These are phyloP conservation scores for Gallinago undulata DNA, from an alignment of 2,113 vertebrate species.

Conservation along the genomic window DNA sequence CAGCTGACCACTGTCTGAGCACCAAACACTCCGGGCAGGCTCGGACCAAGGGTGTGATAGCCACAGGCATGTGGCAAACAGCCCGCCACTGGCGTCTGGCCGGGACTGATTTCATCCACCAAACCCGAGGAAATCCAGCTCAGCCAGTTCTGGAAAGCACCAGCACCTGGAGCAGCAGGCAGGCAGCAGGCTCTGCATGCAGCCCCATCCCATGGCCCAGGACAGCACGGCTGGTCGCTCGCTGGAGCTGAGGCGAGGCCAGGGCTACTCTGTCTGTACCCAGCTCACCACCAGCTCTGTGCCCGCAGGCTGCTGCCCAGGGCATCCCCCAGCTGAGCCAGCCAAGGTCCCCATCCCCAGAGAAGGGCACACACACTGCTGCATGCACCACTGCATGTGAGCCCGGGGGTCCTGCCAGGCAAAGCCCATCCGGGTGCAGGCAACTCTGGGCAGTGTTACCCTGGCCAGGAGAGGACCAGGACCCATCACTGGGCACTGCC, in stretches of 20 bases:
- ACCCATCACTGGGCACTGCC: not conserved
- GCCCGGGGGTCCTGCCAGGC: not conserved
- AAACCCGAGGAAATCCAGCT: not conserved
- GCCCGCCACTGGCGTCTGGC: not conserved
- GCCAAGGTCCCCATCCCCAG: too few relatives aligned
- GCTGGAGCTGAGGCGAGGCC: not conserved
- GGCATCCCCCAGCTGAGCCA: not conserved
- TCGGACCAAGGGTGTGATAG: fast-evolving
- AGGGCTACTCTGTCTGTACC: not conserved
- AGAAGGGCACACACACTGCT: not conserved
- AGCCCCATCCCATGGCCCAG: fast-evolving
- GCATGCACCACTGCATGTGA: fast-evolving
- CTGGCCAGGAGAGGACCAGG: not conserved
- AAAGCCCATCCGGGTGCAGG: not conserved
- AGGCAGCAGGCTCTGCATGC: not conserved
- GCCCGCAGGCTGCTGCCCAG: not conserved
- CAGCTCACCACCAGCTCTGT: fast-evolving
- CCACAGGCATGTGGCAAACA: not conserved
- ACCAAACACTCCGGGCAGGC: not conserved
- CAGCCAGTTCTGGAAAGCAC: not conserved
- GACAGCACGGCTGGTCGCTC: fast-evolving
- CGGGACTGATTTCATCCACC: not conserved
- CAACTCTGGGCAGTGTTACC: not conserved
- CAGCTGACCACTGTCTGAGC: not conserved
- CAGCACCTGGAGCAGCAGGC: not conserved